Base-by-base conservation (phyloP, 2,113 vertebrate genomes). In the Pterocles burchelli region DNA sequence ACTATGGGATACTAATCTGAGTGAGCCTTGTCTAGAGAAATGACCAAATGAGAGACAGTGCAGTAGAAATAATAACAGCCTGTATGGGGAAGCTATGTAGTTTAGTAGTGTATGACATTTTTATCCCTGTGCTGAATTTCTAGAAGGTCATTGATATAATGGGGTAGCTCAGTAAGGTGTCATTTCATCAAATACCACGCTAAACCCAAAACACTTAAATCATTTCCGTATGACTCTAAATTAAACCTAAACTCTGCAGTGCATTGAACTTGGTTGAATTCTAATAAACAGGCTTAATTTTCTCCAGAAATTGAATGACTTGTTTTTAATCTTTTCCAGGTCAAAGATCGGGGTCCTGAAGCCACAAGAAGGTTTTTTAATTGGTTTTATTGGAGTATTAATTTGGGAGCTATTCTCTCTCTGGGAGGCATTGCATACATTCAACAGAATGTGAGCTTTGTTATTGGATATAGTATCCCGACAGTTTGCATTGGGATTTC, bases 361-460 rank as follows among this genome's bases (percentile, higher is more conserved):
- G 99, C 99, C 75, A 99, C 99, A 0, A 97, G 99, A 10, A 98
- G 99, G 54, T 99, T 99, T 97, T 99, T 99, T 94, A 99, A 99
- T 95, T 99, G 99, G 99, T 99, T 99, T 97, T 99, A 99, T 78
- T 99, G 99, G 99, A 99, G 99, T 98, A 99, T 99, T 88, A 99
- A 99, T 52, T 91, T 99, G 94, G 99, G 99, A 55, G 99, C 99
- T 3, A 99, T 99, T 89, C 10, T 99, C 2, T 99, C 99, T 4
- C 97, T 99, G 75, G 99, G 99, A 29, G 98, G 98, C 62, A 98
- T 99, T 63, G 99, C 99, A 4, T 99, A 99, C 95, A 98, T 99
- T 58, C 99, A 99, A 90, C 99, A 99, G 97, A 99, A 99, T 6
- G 20, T 98, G 75, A 98, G 97, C 94, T 99, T 99, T 63, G 86